Evolutionary conservation across 1,140 invertebrate species (phyloP).

Genomic region (Mya arenaria): DNA sequence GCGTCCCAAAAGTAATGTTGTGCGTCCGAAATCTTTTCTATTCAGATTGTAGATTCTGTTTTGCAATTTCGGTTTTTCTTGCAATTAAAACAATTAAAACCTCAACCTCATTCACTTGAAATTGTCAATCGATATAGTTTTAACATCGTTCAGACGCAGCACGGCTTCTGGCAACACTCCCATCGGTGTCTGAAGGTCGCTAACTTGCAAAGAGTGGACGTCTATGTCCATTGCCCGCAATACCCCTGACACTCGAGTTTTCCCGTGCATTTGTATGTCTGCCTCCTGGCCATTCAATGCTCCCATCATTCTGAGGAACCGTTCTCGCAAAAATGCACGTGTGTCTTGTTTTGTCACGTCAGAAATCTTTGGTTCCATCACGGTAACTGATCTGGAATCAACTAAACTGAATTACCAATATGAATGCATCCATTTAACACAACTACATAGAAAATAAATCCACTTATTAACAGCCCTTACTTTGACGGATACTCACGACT

Average conservation of each 20-base stretch:
- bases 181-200: slow-evolving; percentile 77
- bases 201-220: slow-evolving; percentile 75
- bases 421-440: too few relatives aligned
- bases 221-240: slow-evolving; percentile 75
- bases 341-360: slow-evolving; percentile 68
- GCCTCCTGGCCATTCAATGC: slow-evolving; percentile 64
- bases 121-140: slow-evolving; percentile 71
- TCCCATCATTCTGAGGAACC: slow-evolving; percentile 75
- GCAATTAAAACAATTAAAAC: too few relatives aligned
- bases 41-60: too few relatives aligned
- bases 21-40: too few relatives aligned
- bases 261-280: slow-evolving; percentile 71
- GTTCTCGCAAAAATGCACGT: slow-evolving; percentile 74
- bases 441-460: too few relatives aligned
- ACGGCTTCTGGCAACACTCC: slow-evolving; percentile 77
- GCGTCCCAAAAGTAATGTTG: too few relatives aligned
- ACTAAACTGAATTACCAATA: too few relatives aligned
- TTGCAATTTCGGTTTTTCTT: too few relatives aligned
- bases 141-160: slow-evolving; percentile 76
- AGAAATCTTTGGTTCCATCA: slow-evolving; percentile 16
- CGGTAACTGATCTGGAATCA: background rate
- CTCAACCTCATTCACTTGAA: too few relatives aligned
- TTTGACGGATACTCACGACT: too few relatives aligned
- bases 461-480: too few relatives aligned
- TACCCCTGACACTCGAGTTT: slow-evolving; percentile 67